Evolutionary conservation across 2,797 vertebrate genomes (phyloP).

Genomic region (Falco naumanni): DNA sequence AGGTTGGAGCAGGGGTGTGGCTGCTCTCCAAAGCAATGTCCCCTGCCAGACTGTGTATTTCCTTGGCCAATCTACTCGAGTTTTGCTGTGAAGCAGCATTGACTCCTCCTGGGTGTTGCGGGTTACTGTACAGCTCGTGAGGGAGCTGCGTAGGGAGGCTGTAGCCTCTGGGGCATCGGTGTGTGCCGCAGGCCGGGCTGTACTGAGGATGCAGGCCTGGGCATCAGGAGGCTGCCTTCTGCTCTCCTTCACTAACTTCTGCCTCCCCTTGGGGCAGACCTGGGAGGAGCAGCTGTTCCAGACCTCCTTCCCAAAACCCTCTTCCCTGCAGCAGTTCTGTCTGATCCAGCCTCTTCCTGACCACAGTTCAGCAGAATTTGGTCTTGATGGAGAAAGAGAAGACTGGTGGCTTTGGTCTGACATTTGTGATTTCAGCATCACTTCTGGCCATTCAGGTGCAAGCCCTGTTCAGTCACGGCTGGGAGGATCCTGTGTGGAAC

Average conservation of each 20-base stretch:
- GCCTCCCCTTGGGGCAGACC: neutral
- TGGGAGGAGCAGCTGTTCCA: neutral
- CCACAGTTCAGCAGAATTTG: neutral
- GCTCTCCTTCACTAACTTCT: neutral
- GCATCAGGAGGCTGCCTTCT: neutral
- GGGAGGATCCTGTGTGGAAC: neutral
- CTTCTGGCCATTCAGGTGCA: neutral
- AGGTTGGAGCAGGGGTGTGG: neutral
- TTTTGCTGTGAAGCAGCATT: neutral
- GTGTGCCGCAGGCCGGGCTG: neutral
- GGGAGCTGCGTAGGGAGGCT: neutral
- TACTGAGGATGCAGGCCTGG: neutral
- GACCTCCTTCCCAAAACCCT: neutral
- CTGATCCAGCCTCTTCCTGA: neutral
- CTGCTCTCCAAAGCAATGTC: neutral
- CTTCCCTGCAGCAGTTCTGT: neutral
- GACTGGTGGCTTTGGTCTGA: neutral
- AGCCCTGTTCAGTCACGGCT: neutral
- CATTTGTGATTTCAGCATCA: neutral
- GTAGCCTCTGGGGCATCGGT: fast-evolving
- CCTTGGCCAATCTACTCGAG: neutral
- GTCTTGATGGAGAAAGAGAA: neutral
- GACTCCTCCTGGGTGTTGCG: neutral
- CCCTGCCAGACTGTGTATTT: neutral
- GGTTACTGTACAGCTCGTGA: neutral